These are phyloP conservation scores for Melanotaenia pygmaea DNA, from an alignment of 2,797 vertebrate genomes.

Conservation along the genomic window DNA sequence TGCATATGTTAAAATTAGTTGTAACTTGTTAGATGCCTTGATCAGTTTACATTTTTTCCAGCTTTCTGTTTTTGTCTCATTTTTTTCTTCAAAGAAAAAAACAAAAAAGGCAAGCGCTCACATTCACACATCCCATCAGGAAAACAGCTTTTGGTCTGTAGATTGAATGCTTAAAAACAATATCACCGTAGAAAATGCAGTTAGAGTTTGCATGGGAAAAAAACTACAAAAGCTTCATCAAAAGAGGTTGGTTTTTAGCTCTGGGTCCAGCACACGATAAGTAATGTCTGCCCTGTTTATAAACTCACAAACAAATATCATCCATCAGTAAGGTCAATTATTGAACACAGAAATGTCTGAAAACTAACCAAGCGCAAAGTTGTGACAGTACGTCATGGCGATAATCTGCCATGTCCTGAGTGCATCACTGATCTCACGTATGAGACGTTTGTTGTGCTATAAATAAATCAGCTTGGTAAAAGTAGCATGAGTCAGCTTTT, in stretches of 20 bases:
- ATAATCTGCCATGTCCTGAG: background rate
- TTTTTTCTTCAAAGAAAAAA: background rate
- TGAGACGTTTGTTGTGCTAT: background rate
- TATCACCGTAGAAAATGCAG: conserved; percentile 42
- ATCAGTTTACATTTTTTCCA: background rate
- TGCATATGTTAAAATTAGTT: conserved; percentile 6
- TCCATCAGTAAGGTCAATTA: background rate
- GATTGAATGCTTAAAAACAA: conserved; percentile 19
- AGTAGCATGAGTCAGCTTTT: conserved; percentile 6
- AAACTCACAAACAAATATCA: conserved; percentile 31
- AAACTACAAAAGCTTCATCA: conserved; percentile 17
- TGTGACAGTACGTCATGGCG: background rate
- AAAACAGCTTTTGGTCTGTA: conserved; percentile 2
- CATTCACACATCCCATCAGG: background rate
- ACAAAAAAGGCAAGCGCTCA: background rate
- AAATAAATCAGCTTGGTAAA: conserved; percentile 8
- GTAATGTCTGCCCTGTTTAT: conserved; percentile 19
- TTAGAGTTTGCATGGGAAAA: conserved; percentile 29
- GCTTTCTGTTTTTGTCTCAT: background rate
- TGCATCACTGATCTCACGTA: background rate
- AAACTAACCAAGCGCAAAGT: conserved; percentile 12
- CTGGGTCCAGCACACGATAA: conserved; percentile 29
- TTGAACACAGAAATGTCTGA: conserved; percentile 4
- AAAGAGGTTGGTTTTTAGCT: conserved; percentile 22
- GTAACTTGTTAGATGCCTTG: background rate